phyloP scores from a whole-genome alignment of 2,113 vertebrate species.

The Callaeas wilsoni region DNA sequence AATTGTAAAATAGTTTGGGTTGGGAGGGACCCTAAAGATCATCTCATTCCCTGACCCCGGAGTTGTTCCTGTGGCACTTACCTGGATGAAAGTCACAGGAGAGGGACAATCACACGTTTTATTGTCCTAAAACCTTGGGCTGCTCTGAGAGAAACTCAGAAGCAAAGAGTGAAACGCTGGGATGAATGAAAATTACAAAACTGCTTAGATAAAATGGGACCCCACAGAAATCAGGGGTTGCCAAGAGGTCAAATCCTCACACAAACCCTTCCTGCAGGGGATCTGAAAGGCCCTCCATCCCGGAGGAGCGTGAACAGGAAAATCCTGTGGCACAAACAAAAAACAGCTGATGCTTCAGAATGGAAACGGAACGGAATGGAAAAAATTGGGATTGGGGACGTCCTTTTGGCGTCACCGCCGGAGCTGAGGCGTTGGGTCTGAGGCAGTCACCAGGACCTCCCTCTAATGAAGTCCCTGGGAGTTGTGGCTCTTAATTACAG shows the following conservation, averaged over 20 bases:
- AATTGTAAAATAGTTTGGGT: not conserved
- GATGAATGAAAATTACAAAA: not conserved
- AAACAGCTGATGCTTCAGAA: not conserved
- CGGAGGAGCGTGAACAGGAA: not conserved
- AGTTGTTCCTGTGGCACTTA: not conserved
- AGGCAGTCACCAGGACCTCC: not conserved
- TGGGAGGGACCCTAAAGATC: not conserved
- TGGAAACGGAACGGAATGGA: accelerated
- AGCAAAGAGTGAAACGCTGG: not conserved
- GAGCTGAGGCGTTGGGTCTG: not conserved
- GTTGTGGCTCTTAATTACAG: not conserved
- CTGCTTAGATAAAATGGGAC: not conserved
- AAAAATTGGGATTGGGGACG: accelerated
- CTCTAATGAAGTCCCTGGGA: not conserved
- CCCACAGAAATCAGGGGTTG: not conserved
- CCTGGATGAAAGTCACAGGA: not conserved
- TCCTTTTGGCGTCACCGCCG: not conserved
- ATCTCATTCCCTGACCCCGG: not conserved
- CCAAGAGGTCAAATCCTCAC: not conserved
- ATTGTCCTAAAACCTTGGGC: not conserved
- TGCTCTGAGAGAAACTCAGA: accelerated
- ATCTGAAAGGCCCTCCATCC: not conserved
- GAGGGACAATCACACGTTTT: not conserved
- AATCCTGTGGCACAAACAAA: accelerated
- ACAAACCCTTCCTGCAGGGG: not conserved